A percentile compares a stretch with the other conserved stretches of the same genome.
These are phyloP conservation scores for Synanthedon formicaeformis DNA, from an alignment of 2,888 invertebrate genomes.

Conservation along the genomic window DNA sequence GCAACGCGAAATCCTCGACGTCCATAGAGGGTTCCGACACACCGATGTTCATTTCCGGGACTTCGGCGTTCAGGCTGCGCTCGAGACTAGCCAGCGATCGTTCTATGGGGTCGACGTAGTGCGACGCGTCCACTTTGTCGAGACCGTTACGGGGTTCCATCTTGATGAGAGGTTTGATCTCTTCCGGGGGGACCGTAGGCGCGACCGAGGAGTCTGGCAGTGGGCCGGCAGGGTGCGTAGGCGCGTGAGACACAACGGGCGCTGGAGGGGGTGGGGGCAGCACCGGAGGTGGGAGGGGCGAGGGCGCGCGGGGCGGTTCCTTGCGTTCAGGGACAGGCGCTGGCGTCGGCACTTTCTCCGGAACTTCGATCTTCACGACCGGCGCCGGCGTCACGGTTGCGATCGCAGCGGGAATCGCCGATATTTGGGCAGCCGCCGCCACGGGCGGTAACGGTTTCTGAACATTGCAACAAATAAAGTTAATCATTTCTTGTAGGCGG, in stretches of 20 bases:
- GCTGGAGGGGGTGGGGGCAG: conserved; percentile 5
- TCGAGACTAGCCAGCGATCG: conserved; percentile 78
- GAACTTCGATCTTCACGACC: not conserved
- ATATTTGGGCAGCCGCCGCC: conserved; percentile 11
- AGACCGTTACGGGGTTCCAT: conserved; percentile 51
- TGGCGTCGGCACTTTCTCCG: conserved; percentile 14
- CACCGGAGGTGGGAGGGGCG: conserved; percentile 5
- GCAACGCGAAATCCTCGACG: conserved; percentile 57
- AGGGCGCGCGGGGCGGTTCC: conserved; percentile 14
- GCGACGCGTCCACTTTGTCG: conserved; percentile 53
- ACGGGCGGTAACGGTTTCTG: conserved; percentile 30
- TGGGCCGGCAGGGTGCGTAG: conserved; percentile 12
- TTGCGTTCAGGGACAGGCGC: conserved; percentile 33
- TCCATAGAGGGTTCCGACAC: conserved; percentile 59
- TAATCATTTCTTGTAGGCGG: conserved; percentile 8
- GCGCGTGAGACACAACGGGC: conserved; percentile 2
- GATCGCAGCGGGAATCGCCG: conserved; percentile 6
- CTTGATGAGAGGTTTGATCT: conserved; percentile 34
- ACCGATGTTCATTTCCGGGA: conserved; percentile 65
- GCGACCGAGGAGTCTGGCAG: conserved; percentile 28
- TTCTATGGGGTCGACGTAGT: conserved; percentile 76
- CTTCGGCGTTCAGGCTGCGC: conserved; percentile 70
- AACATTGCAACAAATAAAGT: conserved; percentile 5
- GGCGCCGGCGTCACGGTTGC: not conserved
- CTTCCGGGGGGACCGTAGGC: conserved; percentile 26